Conservation (phyloP, 37 sponge, comb jelly and placozoan genomes). For the Chondrilla cf. caribensis region DNA sequence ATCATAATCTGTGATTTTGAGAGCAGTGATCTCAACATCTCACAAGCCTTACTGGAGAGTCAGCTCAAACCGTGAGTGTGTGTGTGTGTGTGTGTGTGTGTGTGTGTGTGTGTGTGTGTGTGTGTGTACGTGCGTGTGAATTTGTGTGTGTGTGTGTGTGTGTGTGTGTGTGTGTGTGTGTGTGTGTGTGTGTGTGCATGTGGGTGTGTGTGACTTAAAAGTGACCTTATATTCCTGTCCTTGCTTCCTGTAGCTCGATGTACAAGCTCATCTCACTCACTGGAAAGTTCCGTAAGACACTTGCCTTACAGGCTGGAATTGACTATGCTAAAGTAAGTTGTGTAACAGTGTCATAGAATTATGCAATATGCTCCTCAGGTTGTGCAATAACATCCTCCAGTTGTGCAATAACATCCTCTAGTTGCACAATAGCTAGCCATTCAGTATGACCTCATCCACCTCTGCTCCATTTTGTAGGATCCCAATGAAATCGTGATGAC, state of each 20-base stretch:
- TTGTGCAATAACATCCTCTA: not conserved
- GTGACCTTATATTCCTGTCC: not conserved
- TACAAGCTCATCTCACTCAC: slow-evolving; percentile 31
- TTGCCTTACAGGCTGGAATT: slow-evolving; percentile 64
- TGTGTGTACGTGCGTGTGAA: slow-evolving; percentile 19
- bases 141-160: slow-evolving; percentile 20
- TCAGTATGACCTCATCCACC: not conserved
- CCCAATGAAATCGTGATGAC: slow-evolving; percentile 73
- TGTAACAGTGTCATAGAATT: not conserved
- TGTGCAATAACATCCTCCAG: not conserved
- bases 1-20: slow-evolving; percentile 58
- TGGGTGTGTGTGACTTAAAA: no score
- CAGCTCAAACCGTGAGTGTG: not conserved
- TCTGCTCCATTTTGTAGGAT: slow-evolving; percentile 10
- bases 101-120: not conserved
- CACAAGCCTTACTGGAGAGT: slow-evolving; percentile 18
- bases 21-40: slow-evolving; percentile 55
- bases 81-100: not conserved
- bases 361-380: not conserved
- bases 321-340: slow-evolving; percentile 53
- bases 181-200: not conserved
- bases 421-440: not conserved
- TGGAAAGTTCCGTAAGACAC: slow-evolving; percentile 51
- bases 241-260: not conserved
- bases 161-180: slow-evolving; percentile 23